A percentile compares a stretch with the other conserved stretches of the same genome.
phyloP scores from a whole-genome alignment of 1,140 invertebrate species.

The Leptopilina boulardi region DNA sequence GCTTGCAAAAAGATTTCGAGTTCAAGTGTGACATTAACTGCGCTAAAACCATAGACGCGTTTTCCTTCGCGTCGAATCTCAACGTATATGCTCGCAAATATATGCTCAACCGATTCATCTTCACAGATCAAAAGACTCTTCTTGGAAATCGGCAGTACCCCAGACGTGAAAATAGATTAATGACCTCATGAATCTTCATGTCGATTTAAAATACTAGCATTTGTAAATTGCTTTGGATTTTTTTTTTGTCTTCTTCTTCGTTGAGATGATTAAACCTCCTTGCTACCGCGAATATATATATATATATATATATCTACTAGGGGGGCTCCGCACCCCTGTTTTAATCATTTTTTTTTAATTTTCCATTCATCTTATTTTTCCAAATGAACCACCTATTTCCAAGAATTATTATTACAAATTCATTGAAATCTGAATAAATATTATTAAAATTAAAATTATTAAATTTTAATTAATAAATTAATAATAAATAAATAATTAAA shows the following conservation, averaged over 20 bases:
- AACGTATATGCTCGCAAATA: constrained; percentile 40
- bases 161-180: constrained; percentile 68
- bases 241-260: not conserved
- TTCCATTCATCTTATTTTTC: no score
- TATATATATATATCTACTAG: no score
- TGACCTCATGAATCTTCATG: constrained; percentile 65
- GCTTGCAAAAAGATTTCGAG: no score
- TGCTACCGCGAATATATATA: not conserved
- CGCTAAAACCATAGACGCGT: not conserved
- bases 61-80: constrained; percentile 49
- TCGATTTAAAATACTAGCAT: constrained; percentile 59
- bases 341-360: no score
- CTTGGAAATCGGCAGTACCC: constrained; percentile 63
- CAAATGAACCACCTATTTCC: no score
- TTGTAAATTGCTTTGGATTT: not conserved
- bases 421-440: no score
- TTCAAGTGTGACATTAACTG: constrained; percentile 16
- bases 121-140: constrained; percentile 66
- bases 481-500: no score
- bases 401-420: no score
- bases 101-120: constrained; percentile 65
- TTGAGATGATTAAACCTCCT: not conserved
- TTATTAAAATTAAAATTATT: no score
- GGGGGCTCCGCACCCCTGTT: no score
- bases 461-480: no score